Evolutionary conservation across 1,140 invertebrate species (phyloP), one percentile per base, ranked within the genome.

Genomic region (Pectinophora gossypiella): DNA sequence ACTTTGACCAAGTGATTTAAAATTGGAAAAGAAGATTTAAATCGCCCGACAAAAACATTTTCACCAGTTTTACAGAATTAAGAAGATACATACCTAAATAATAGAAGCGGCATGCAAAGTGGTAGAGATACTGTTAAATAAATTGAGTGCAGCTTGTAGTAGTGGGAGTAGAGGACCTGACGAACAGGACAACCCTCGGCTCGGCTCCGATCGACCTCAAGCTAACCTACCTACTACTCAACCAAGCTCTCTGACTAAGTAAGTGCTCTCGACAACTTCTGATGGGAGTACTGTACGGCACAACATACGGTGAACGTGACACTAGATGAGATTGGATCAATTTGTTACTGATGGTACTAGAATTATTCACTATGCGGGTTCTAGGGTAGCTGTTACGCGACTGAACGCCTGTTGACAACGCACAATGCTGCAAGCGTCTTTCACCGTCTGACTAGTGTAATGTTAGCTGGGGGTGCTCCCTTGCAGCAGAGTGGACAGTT

Each of bases 81-180:
- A 60, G 68, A 57, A 59, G 76, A 63, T 72, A 61, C 72, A 62
- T 62, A 71, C 52, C 58, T 73, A 76, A 81, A 79, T 77, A 78
- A 75, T 74, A 80, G 71, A 85, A 85, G 81, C 81, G 64, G 70
- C 83, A 86, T 86, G 83, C 83, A 80, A 71, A 85, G 78, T 83
- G 79, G 73, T 57, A 86, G 76, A 81, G 59, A 75, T 65, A 74
- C 61, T 72, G 64, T 76, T 69, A n/a, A n/a, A n/a, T 72, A 69
- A 67, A 78, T 68, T 70, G 79, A 82, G 72, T 86, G 77, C 61
- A 76, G 64, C 64, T 10, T 79, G 78, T 83, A 73, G 62, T 68
- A 78, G 73, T 83, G 73, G 72, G 75, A 77, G 70, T 72, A 72
- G 61, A 78, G 74, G 68, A 82, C 73, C 64, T 66, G 70, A 82